These are phyloP conservation scores for Palaemon carinicauda DNA, from an alignment of 1,140 invertebrate species.

Conservation along the genomic window DNA sequence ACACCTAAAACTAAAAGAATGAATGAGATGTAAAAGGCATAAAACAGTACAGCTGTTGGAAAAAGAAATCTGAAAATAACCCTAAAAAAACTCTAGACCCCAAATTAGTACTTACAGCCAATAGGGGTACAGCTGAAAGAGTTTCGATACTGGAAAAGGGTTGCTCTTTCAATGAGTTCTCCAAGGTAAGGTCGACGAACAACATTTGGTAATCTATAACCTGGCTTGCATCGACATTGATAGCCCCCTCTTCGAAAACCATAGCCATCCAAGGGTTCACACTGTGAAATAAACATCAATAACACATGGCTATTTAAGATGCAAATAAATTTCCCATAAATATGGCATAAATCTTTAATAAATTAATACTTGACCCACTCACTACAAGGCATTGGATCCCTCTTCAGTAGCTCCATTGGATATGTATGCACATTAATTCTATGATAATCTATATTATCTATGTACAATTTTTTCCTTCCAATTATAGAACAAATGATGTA, in stretches of 20 bases:
- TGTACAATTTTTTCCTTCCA: no score
- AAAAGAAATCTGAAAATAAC: no score
- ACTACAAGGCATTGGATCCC: no score
- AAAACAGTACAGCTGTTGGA: no score
- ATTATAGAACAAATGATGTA: no score
- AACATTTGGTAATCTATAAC: constrained; percentile 84
- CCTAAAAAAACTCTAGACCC: neutral
- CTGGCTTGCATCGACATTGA: constrained; percentile 91
- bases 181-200: constrained; percentile 90
- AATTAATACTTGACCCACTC: no score
- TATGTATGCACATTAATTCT: no score
- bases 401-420: no score
- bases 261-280: constrained; percentile 95
- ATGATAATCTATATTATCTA: no score
- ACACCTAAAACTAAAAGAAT: neutral
- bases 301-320: neutral
- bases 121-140: constrained; percentile 92
- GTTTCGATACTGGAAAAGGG: constrained; percentile 88
- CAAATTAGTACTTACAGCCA: constrained; percentile 81
- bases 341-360: no score
- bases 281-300: constrained; percentile 68
- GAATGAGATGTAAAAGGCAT: neutral
- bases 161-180: constrained; percentile 91
- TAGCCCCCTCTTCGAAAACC: constrained; percentile 95
- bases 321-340: no score